phyloP scores from a whole-genome alignment of 2,888 invertebrate genomes.

The Myopa testacea region DNA sequence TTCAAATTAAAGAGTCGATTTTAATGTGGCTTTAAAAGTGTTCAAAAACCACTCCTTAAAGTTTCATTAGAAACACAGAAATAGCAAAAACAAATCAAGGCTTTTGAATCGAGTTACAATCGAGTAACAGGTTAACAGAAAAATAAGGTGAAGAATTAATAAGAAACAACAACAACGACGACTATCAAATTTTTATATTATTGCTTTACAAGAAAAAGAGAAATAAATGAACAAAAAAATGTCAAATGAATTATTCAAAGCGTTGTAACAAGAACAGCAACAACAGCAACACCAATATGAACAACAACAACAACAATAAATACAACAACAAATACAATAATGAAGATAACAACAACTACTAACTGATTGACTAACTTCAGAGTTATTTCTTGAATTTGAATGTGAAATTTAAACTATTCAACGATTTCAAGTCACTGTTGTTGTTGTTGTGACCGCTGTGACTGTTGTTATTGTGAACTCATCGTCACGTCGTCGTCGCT shows the following conservation, averaged over 20 bases:
- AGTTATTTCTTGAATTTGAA: no score
- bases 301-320: background rate
- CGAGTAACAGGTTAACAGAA: no score
- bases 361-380: background rate
- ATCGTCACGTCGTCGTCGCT: no score
- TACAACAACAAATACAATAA: background rate
- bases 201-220: no score
- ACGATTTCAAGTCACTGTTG: background rate
- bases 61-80: no score
- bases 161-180: no score
- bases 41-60: no score
- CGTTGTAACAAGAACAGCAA: background rate
- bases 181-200: no score
- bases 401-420: background rate
- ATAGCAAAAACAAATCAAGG: no score
- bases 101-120: no score
- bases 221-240: constrained; percentile 16
- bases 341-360: background rate
- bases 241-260: constrained; percentile 30
- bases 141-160: no score
- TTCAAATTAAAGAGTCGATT: background rate
- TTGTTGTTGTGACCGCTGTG: background rate
- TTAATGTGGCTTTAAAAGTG: background rate
- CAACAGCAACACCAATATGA: background rate
- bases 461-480: no score